Percentiles rank a stretch among this genome's conserved stretches.
Evolutionary conservation across 2,113 vertebrate genomes (phyloP).

Genomic region (Hydropotes inermis): DNA sequence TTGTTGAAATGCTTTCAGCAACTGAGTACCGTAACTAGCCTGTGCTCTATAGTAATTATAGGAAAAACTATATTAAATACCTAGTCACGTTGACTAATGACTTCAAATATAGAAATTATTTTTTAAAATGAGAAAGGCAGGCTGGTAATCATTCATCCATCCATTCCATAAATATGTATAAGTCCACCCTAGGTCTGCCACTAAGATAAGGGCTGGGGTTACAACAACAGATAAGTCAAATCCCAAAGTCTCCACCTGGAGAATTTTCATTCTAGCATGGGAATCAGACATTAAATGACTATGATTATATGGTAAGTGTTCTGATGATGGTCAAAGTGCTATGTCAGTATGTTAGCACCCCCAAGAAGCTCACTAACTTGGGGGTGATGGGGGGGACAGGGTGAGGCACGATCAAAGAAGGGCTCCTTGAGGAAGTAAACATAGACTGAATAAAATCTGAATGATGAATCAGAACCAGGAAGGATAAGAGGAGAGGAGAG

Average conservation of each 20-base stretch:
- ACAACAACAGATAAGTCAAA: background rate
- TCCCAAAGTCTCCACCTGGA: background rate
- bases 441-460: background rate
- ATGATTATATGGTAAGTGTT: background rate
- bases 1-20: slow-evolving; percentile 70
- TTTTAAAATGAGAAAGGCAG: slow-evolving; percentile 42
- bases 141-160: slow-evolving; percentile 4
- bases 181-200: background rate
- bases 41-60: slow-evolving; percentile 59
- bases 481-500: background rate
- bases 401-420: background rate
- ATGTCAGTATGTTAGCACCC: background rate
- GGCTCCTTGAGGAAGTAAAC: background rate
- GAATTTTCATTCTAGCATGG: background rate
- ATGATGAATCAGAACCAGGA: background rate
- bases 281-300: background rate
- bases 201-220: background rate
- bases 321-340: background rate
- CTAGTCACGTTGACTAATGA: slow-evolving; percentile 63
- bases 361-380: background rate
- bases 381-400: accelerated
- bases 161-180: slow-evolving; percentile 24
- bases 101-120: slow-evolving; percentile 59
- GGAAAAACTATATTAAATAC: slow-evolving; percentile 62
- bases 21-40: slow-evolving; percentile 38